Percentiles rank a stretch among this genome's conserved stretches.
Conservation (phyloP, 2,113 vertebrate species). For the Pelecanoides urinatrix region DNA sequence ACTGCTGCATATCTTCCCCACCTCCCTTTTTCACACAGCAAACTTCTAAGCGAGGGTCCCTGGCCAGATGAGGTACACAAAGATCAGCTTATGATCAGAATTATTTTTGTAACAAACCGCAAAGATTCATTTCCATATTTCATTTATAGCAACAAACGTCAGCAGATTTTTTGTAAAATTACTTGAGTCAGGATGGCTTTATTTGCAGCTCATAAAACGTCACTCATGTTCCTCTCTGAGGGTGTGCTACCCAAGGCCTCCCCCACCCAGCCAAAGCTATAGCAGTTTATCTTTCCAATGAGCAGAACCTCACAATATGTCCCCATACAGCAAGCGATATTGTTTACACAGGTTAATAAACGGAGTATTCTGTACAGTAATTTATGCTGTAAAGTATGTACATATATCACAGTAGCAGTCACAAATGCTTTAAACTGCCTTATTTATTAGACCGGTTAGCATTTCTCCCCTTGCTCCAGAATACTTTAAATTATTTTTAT, state of each 20-base stretch:
- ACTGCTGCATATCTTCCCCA: fast-evolving
- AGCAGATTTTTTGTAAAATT: background rate
- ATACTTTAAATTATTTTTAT: slow-evolving; percentile 48
- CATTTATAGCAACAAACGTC: background rate
- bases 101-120: background rate
- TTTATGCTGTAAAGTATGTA: slow-evolving; percentile 69
- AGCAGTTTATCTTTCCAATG: background rate
- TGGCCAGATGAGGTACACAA: background rate
- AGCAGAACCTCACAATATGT: background rate
- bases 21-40: background rate
- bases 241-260: background rate
- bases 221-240: background rate
- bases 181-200: background rate
- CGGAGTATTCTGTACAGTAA: slow-evolving; percentile 43
- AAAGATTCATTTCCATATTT: background rate
- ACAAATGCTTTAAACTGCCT: slow-evolving; percentile 55
- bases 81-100: background rate
- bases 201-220: background rate
- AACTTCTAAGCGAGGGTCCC: background rate
- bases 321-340: slow-evolving; percentile 9
- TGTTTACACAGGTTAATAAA: slow-evolving; percentile 45
- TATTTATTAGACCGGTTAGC: slow-evolving; percentile 40
- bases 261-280: background rate
- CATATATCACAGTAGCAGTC: slow-evolving; percentile 23
- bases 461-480: slow-evolving; percentile 16